Evolutionary conservation across 2,113 vertebrate species (phyloP), one percentile per base, ranked within the genome.

Genomic region (Carassius auratus): DNA sequence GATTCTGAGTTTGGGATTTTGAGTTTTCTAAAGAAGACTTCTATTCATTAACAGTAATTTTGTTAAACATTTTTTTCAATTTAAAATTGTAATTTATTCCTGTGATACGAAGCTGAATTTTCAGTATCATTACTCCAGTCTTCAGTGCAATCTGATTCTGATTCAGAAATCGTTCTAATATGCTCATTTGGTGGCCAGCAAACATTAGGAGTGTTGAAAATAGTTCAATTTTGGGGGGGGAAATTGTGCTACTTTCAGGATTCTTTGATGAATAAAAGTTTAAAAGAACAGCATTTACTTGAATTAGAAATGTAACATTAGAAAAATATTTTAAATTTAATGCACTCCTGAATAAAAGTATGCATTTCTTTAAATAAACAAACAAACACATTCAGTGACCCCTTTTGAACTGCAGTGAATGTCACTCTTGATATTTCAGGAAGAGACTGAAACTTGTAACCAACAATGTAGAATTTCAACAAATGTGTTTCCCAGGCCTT

Each of bases 401-500:
- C 42, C 42, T 42, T 42, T 42, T 42, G 42, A 42, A 42, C 42
- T 42, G 42, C 8, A 42, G 42, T 42, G 42, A 42, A 42, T 42
- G 42, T 42, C 42, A 42, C 42, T 42, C 42, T 42, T 21, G 19
- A 59, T 59, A 59, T 50, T 3, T 50, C n/a, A 50, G 4, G 12
- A 50, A 68, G 14, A 81, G n/a, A 14, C 19, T 42, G 57, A 80
- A 45, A 10, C 0, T 50, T 55, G 26, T 52, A 71, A 38, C 9
- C 5, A 71, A 33, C 38, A 23, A 15, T 15, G 23, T 30, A 3
- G 57, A 23, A 45, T 76, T 50, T 66, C 61, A 45, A 61, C 21
- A 62, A 38, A 48, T 17, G 50, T 57, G 17, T 52, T 82, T 83
- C 21, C 26, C 81, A 83, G 68, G 50, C 50, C 81, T 83, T 83